Base-by-base conservation (phyloP, 2,797 vertebrate genomes). In the Thaleichthys pacificus region DNA sequence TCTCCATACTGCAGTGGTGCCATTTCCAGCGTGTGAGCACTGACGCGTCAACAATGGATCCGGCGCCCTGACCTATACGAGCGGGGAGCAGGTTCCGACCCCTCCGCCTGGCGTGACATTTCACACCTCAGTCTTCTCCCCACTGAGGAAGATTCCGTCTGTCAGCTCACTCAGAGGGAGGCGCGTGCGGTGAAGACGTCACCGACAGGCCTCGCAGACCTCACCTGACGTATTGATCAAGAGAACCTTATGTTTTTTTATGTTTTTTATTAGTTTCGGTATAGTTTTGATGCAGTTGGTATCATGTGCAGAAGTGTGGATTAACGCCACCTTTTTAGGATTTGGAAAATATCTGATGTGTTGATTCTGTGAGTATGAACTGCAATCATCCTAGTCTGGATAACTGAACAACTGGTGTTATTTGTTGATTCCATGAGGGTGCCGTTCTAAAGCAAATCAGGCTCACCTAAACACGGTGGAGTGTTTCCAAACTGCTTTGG, bases 41-140 rank as follows among this genome's bases (percentile, higher is more conserved):
- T 77, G 72, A 77, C 77, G 77, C 38, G 63, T 70, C 69, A 75
- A 77, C 80, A 77, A 72, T 72, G 62, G 66, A 74, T 66, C 56
- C 76, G 32, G 38, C 28, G 77, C 61, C 71, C 38, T 72, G 75
- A 74, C 69, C 80, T 72, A 73, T 78, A 65, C 64, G 42, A 68
- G 26, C 42, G 8, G 26, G 69, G 68, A 69, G 66, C 69, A 72
- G 78, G 75, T 77, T 66, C 68, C 49, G 68, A 72, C 66, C 71
- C 21, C 21, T 32, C n/a, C 54, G 49, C 32, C 57, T 62, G 57
- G 63, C 62, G 17, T 82, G 80, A 69, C 77, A 77, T 82, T 82
- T 82, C 66, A 58, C 62, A 56, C 68, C 69, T 77, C 66, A 70
- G 68, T 73, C 60, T 28, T 58, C 47, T 61, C 60, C 12, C 60